Percentiles rank a stretch among this genome's conserved stretches.
Evolutionary conservation across 2,797 vertebrate species (phyloP).

Genomic region (Silurus lanzhouensis): DNA sequence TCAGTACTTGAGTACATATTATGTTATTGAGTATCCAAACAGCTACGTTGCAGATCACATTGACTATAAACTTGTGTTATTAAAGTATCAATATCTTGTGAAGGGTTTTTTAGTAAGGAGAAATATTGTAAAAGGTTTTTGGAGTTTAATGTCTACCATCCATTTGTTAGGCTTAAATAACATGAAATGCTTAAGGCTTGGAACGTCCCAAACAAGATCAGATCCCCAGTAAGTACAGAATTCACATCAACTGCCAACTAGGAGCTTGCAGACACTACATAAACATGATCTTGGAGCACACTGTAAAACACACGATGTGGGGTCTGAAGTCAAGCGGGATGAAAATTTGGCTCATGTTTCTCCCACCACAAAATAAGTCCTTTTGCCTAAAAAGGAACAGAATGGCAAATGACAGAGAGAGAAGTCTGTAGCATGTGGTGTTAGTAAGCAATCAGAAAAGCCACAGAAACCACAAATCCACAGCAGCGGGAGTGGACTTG

Average conservation of each 20-base stretch:
- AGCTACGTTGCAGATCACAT: not conserved
- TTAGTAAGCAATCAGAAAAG: slow-evolving; percentile 26
- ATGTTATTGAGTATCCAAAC: not conserved
- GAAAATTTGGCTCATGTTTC: slow-evolving; percentile 28
- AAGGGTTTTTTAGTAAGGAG: slow-evolving; percentile 21
- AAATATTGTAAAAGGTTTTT: slow-evolving; percentile 37
- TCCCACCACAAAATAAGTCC: slow-evolving; percentile 32
- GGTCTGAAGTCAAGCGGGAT: slow-evolving; percentile 30
- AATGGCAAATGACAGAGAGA: slow-evolving; percentile 29
- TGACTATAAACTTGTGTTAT: not conserved
- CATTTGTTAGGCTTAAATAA: slow-evolving; percentile 41
- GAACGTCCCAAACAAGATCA: slow-evolving; percentile 28
- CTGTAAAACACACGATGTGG: slow-evolving; percentile 9
- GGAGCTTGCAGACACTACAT: slow-evolving; percentile 14
- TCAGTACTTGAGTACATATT: too few species aligned
- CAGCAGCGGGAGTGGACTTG: slow-evolving; percentile 11
- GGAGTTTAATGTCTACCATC: slow-evolving; percentile 32
- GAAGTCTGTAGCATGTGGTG: slow-evolving; percentile 7
- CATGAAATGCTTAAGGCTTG: slow-evolving; percentile 33
- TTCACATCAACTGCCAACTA: slow-evolving; percentile 34
- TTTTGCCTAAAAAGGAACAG: slow-evolving; percentile 11
- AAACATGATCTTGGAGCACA: slow-evolving; percentile 17
- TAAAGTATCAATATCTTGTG: slow-evolving; percentile 23
- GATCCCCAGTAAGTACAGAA: slow-evolving; percentile 29
- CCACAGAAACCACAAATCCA: slow-evolving; percentile 18